Evolutionary conservation across 2,888 invertebrate genomes (phyloP).

Genomic region (Exephanes ischioxanthus): DNA sequence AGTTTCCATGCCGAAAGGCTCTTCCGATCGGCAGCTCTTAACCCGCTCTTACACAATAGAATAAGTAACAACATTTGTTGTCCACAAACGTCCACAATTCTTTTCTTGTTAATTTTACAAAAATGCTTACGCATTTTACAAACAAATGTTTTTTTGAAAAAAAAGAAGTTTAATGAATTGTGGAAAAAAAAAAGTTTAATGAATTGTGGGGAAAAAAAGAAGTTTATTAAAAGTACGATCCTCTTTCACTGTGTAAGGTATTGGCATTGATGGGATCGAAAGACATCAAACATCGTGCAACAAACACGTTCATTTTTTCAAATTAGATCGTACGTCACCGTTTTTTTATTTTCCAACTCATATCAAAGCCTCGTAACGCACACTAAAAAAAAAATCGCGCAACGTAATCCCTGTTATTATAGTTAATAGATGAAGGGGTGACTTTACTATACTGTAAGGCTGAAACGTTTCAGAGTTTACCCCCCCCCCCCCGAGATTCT

Average conservation of each 20-base stretch:
- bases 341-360: neutral
- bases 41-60: neutral
- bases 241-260: neutral
- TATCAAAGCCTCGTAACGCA: neutral
- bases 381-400: neutral
- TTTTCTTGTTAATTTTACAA: too few species aligned
- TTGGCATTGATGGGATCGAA: neutral
- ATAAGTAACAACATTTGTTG: too few species aligned
- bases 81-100: too few species aligned
- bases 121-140: too few species aligned
- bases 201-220: too few species aligned
- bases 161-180: too few species aligned
- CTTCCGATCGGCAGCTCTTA: conserved; percentile 3
- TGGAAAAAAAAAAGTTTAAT: too few species aligned
- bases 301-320: neutral
- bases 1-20: conserved; percentile 26
- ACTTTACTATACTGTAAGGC: neutral
- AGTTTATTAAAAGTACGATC: too few species aligned
- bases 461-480: conserved; percentile 2
- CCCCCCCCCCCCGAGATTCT: conserved; percentile 8
- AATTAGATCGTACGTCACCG: neutral
- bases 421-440: neutral
- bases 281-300: neutral
- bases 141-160: too few species aligned
- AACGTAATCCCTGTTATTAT: neutral